phyloP scores from a whole-genome alignment of 2,113 vertebrate species.

The Erythrocercus mccallii region DNA sequence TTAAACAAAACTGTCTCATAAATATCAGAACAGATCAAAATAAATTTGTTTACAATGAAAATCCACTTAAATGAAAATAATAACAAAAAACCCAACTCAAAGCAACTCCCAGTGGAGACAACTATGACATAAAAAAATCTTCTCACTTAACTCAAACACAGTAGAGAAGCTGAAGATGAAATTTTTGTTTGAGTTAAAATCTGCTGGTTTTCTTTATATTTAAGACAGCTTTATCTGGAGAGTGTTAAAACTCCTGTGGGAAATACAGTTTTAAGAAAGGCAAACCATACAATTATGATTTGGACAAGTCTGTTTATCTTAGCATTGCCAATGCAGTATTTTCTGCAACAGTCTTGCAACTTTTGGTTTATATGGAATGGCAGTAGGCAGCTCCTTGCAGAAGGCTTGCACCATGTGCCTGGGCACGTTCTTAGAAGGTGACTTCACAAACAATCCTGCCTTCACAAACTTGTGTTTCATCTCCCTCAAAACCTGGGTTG shows the following conservation, averaged over 20 bases:
- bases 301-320: slow-evolving; percentile 45
- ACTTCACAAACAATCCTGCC: slow-evolving; percentile 22
- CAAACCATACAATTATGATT: slow-evolving; percentile 56
- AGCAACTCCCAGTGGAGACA: background rate
- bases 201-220: background rate
- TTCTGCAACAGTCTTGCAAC: slow-evolving; percentile 42
- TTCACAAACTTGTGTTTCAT: slow-evolving; percentile 64
- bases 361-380: background rate
- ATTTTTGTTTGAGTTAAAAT: background rate
- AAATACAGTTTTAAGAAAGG: slow-evolving; percentile 55
- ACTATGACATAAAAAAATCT: background rate
- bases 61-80: slow-evolving; percentile 17
- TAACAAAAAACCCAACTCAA: background rate
- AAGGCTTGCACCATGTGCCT: slow-evolving; percentile 25
- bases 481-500: slow-evolving; percentile 87
- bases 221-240: slow-evolving; percentile 46
- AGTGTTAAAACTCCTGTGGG: slow-evolving; percentile 46
- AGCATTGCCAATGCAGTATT: slow-evolving; percentile 43
- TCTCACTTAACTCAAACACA: background rate
- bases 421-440: slow-evolving; percentile 50
- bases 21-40: background rate
- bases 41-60: slow-evolving; percentile 25
- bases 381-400: slow-evolving; percentile 61
- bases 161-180: background rate
- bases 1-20: background rate